A percentile compares a stretch with the other conserved stretches of the same genome.
Evolutionary conservation across 2,888 invertebrate species (phyloP).

Genomic region (Acleris literana): DNA sequence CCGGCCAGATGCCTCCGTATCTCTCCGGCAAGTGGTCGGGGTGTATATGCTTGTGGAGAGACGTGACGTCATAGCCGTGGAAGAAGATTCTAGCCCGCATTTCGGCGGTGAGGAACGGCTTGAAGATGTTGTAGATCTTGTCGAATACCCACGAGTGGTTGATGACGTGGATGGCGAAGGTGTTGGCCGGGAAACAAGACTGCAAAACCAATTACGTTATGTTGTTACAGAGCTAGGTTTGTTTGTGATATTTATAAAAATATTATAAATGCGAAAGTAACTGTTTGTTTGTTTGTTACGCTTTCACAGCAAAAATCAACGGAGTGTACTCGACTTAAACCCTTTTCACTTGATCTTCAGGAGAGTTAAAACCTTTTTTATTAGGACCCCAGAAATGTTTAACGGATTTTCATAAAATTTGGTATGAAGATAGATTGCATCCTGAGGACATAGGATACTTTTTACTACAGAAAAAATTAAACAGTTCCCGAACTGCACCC

Average conservation of each 20-base stretch:
- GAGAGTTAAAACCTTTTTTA: too few species aligned
- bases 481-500: too few species aligned
- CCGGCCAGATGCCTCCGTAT: conserved; percentile 88
- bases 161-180: conserved; percentile 89
- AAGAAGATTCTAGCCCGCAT: conserved; percentile 87
- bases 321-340: too few species aligned
- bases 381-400: too few species aligned
- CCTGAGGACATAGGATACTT: too few species aligned
- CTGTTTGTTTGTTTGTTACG: too few species aligned
- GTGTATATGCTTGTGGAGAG: conserved; percentile 88
- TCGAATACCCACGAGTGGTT: conserved; percentile 93
- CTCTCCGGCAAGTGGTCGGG: conserved; percentile 88
- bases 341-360: too few species aligned
- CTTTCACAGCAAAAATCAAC: too few species aligned
- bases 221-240: neutral
- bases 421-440: too few species aligned
- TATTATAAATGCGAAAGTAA: too few species aligned
- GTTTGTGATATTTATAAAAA: neutral
- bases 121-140: conserved; percentile 90
- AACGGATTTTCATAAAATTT: too few species aligned
- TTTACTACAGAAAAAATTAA: too few species aligned
- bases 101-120: conserved; percentile 87
- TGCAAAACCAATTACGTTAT: conserved; percentile 53
- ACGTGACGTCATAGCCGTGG: conserved; percentile 88
- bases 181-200: conserved; percentile 89